These are phyloP conservation scores for Odontocolon sp. DNA, from an alignment of 2,888 invertebrate species.

Conservation along the genomic window DNA sequence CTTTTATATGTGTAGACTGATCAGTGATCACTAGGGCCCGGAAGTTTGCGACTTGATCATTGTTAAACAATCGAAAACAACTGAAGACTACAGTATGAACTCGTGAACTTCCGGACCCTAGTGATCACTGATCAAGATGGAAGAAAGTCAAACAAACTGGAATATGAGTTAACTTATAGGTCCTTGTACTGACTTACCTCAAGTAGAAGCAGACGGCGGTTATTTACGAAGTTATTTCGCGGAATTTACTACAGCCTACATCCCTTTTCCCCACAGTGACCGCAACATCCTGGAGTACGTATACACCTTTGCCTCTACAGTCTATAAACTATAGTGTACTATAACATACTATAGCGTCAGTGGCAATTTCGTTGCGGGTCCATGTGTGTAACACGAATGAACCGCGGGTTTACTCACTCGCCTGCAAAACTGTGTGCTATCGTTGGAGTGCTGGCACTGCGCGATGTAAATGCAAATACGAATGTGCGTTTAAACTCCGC, in stretches of 20 bases:
- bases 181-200: too few relatives aligned
- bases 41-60: too few relatives aligned
- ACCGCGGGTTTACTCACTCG: not conserved
- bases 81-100: too few relatives aligned
- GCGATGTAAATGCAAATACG: constrained; percentile 62
- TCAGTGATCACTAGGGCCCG: too few relatives aligned
- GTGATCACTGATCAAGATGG: too few relatives aligned
- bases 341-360: constrained; percentile 4
- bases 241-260: constrained; percentile 31
- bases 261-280: not conserved
- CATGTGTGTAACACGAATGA: constrained; percentile 7
- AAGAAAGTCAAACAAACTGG: too few relatives aligned
- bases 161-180: too few relatives aligned
- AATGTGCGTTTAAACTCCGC: constrained; percentile 33
- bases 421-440: not conserved
- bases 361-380: constrained; percentile 48
- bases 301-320: not conserved
- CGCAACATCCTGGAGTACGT: constrained; percentile 23
- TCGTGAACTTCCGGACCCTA: too few relatives aligned
- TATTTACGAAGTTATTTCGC: constrained; percentile 30
- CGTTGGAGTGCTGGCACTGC: not conserved
- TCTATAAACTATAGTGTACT: not conserved
- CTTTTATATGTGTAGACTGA: too few relatives aligned
- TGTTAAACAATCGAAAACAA: too few relatives aligned
- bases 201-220: constrained; percentile 6